These are phyloP conservation scores for Coboldia fuscipes DNA, from an alignment of 1,140 invertebrate genomes.

Conservation along the genomic window DNA sequence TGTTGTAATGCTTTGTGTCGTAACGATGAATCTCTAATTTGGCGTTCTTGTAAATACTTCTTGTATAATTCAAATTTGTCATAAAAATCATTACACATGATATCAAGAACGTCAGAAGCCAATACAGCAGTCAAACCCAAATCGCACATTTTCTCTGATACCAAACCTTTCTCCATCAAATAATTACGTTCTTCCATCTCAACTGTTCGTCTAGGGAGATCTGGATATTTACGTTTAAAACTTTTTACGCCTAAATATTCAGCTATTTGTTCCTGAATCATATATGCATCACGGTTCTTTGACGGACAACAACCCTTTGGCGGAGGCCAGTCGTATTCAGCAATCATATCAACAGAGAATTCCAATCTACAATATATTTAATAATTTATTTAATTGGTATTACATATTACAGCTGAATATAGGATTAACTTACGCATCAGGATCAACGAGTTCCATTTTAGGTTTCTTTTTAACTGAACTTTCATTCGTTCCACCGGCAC, in stretches of 20 bases:
- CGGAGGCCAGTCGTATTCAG: conserved; percentile 86
- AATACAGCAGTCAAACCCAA: conserved; percentile 77
- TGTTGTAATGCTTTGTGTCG: conserved; percentile 26
- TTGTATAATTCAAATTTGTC: conserved; percentile 88
- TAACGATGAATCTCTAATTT: conserved; percentile 21
- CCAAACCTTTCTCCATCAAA: conserved; percentile 61
- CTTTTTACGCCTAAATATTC: conserved; percentile 84
- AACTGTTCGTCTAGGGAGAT: conserved; percentile 59
- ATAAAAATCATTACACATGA: conserved; percentile 87
- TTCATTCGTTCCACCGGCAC: conserved; percentile 34
- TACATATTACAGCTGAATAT: conserved; percentile 1
- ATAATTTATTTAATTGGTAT: conserved; percentile 4
- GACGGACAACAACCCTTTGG: conserved; percentile 29
- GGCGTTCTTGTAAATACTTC: conserved; percentile 56
- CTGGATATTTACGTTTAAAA: conserved; percentile 89
- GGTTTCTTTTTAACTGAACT: conserved; percentile 41
- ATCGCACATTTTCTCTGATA: conserved; percentile 82
- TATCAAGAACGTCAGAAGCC: conserved; percentile 78
- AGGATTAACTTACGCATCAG: conserved; percentile 25
- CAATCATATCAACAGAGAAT: conserved; percentile 66
- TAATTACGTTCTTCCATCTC: conserved; percentile 80
- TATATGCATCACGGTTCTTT: conserved; percentile 46
- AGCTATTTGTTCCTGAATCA: conserved; percentile 73
- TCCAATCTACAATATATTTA: conserved; percentile 36
- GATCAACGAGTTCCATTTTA: conserved; percentile 51